Evolutionary conservation across 2,888 invertebrate genomes (phyloP), one percentile per base, ranked within the genome.

Genomic region (Dolomedes plantarius): DNA sequence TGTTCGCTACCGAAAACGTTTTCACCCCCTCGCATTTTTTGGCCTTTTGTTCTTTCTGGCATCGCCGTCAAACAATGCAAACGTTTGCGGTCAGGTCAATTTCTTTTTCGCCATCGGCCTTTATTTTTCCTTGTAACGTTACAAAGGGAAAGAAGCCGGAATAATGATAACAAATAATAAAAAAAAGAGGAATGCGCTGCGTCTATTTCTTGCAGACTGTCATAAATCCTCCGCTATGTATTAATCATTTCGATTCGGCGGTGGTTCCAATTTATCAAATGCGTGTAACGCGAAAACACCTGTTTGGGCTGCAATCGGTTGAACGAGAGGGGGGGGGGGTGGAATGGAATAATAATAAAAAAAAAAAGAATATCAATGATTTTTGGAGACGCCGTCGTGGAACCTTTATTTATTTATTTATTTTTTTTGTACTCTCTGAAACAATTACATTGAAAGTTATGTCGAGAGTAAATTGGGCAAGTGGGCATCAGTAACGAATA

Each of bases 231-330:
- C 13, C 46, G 6, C 9, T 7, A 16, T 46, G 16, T 46, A 46
- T 46, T 46, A 46, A 46, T 46, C 46, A 46, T 46, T 46, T 16
- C 11, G 11, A 46, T 46, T 46, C 16, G n/a, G n/a, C 9, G 46
- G 46, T 7, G 6, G 46, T 7, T 16, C 6, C 46, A 46, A 46
- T 46, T 46, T 46, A 46, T 46, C 46, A 46, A 16, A 46, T 46
- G n/a, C 46, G 46, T 46, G n/a, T 46, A 46, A 13, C 46, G 46
- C 46, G n/a, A 46, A 46, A 46, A 46, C 46, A 46, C 46, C 46
- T 46, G 46, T 46, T 46, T 46, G 16, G n/a, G n/a, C n/a, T 16
- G 7, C 46, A 46, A 46, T 46, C 46, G 46, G 7, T 46, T 16
- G 46, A 46, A 46, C 6, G n/a, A n/a, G n/a, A n/a, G n/a, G n/a